Evolutionary conservation across 2,888 invertebrate species (phyloP).

Genomic region (Ophion ventricosus): DNA sequence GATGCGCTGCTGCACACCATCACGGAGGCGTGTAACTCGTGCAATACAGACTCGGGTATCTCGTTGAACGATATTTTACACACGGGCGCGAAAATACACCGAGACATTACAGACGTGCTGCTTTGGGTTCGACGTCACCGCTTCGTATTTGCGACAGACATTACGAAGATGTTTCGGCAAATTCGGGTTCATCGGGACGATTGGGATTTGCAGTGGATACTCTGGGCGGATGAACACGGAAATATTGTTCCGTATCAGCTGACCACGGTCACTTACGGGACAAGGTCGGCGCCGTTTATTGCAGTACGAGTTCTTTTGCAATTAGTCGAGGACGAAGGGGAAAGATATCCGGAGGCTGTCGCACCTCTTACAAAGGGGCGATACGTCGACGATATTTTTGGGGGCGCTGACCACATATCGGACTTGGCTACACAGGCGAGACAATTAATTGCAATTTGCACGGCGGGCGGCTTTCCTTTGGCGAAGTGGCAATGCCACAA

Average conservation of each 20-base stretch:
- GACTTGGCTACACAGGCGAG: too few relatives aligned
- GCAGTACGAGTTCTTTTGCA: neutral
- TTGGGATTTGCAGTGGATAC: neutral
- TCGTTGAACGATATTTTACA: neutral
- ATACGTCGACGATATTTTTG: neutral
- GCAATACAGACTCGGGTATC: neutral
- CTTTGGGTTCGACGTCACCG: neutral
- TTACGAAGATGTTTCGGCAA: neutral
- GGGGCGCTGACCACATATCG: too few relatives aligned
- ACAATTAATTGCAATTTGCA: neutral
- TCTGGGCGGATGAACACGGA: neutral
- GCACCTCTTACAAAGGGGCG: neutral
- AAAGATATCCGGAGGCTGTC: neutral
- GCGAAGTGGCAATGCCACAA: conserved; percentile 58
- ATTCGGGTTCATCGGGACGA: neutral
- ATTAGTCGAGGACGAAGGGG: neutral
- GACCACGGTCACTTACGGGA: neutral
- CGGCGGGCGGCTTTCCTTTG: conserved; percentile 58
- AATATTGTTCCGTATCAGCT: neutral
- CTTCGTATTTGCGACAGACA: neutral
- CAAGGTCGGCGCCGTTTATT: neutral
- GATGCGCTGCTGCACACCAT: too few relatives aligned
- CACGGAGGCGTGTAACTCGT: too few relatives aligned
- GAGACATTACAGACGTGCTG: neutral
- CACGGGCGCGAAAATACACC: neutral